phyloP scores from a whole-genome alignment of 2,888 invertebrate species.

The Acleris holmiana region DNA sequence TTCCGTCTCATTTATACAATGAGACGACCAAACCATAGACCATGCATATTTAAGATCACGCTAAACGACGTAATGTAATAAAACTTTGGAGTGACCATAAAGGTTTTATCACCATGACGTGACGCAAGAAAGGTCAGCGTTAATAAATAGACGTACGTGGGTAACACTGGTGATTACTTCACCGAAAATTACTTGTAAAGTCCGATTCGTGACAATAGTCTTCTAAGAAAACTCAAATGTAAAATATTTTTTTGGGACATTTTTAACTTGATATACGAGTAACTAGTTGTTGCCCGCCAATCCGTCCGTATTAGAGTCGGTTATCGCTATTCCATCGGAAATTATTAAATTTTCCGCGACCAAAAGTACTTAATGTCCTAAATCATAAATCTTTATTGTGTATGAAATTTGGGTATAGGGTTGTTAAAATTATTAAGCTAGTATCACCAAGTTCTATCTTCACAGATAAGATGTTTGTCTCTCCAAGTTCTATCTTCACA shows the following conservation, averaged over 20 bases:
- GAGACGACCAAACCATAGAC: constrained; percentile 5
- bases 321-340: too few species aligned
- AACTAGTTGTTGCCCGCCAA: neutral
- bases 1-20: too few species aligned
- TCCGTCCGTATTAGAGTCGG: too few species aligned
- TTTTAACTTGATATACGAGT: neutral
- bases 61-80: constrained; percentile 29
- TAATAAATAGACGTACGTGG: constrained; percentile 29
- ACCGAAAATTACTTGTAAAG: constrained; percentile 11
- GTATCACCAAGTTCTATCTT: too few species aligned
- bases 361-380: too few species aligned
- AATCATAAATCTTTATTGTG: too few species aligned
- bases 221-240: neutral
- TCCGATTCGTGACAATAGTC: constrained; percentile 1
- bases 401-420: too few species aligned
- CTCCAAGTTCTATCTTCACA: too few species aligned
- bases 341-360: too few species aligned
- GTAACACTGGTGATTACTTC: constrained; percentile 18
- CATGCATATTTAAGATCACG: constrained; percentile 14
- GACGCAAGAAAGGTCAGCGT: constrained; percentile 25
- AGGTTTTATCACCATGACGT: constrained; percentile 24
- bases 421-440: too few species aligned
- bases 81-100: constrained; percentile 31
- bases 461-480: too few species aligned
- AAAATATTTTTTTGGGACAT: neutral